Evolutionary conservation across 2,797 vertebrate species (phyloP), one percentile per base, ranked within the genome.

Genomic region (Hafferia zeledoni): DNA sequence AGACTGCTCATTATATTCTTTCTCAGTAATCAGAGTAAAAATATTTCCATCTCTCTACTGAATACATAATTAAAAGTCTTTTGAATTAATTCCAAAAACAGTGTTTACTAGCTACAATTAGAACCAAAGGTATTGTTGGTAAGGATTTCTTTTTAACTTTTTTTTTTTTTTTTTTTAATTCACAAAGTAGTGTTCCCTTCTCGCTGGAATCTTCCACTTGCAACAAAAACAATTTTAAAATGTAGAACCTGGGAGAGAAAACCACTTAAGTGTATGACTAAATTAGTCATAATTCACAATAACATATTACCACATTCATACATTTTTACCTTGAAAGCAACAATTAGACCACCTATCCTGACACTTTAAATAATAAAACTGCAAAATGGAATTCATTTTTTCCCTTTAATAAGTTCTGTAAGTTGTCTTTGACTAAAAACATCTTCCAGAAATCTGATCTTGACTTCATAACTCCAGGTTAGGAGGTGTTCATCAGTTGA

Each of bases 1-100:
- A 81, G 41, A 63, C 49, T 77, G 31, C 27, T 82, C 6, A 64
- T 91, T 91, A 82, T 47, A 67, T 56, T 64, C 17, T 61, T 92
- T 87, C 57, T 61, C 50, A 72, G 22, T 27, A 82, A 74, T 49
- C 37, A 50, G 12, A 41, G 8, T 49, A 82, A 88, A 92, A 91
- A 90, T 79, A 84, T 91, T 91, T 93, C 6, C 2, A 4, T 52
- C 17, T 61, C 14, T 63, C 25, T 59, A 14, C 22, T 77, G 53
- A 86, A 74, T 77, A 15, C 6, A 27, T 77, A 94, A 83, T 82
- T 49, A 46, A 68, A 80, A 56, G 6, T 67, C 22, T 83, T 74
- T 39, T 22, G 17, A 88, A 76, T 79, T 71, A 78, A 31, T 71
- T 87, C 33, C 55, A 55, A 65, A 90, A 76, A 31, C 33, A 7